phyloP scores from a whole-genome alignment of 2,888 invertebrate species.

The Acronicta alni region DNA sequence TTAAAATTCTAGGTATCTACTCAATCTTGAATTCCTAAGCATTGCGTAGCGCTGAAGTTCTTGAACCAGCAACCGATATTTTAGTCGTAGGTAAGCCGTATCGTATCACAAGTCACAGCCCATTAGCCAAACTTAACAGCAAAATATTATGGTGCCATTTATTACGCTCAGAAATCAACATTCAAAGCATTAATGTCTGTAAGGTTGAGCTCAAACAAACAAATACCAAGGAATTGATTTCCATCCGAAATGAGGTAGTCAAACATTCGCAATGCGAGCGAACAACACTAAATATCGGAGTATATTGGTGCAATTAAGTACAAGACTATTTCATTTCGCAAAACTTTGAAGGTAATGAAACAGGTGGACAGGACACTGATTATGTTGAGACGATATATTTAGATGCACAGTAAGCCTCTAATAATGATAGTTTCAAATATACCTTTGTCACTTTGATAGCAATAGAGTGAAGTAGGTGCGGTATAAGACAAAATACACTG shows the following conservation, averaged over 20 bases:
- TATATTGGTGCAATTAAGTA: constrained; percentile 43
- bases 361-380: constrained; percentile 15
- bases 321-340: constrained; percentile 7
- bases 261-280: constrained; percentile 23
- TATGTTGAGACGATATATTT: no score
- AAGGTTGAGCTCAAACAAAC: constrained; percentile 35
- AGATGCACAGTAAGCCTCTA: no score
- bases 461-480: no score
- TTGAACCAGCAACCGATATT: constrained; percentile 5
- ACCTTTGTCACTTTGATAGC: no score
- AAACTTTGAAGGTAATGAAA: constrained; percentile 29
- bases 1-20: neutral
- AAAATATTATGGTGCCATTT: constrained; percentile 44
- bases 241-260: constrained; percentile 35
- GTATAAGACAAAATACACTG: no score
- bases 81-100: constrained; percentile 15
- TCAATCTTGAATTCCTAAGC: neutral
- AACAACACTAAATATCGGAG: constrained; percentile 20
- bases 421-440: no score
- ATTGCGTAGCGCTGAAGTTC: neutral
- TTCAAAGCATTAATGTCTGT: constrained; percentile 30
- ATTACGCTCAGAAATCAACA: constrained; percentile 50
- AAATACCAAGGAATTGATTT: constrained; percentile 47
- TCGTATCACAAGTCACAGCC: constrained; percentile 9
- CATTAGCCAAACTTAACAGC: constrained; percentile 35